Evolutionary conservation across 1,140 invertebrate species (phyloP).

Genomic region (Leptestheria dahalacensis): DNA sequence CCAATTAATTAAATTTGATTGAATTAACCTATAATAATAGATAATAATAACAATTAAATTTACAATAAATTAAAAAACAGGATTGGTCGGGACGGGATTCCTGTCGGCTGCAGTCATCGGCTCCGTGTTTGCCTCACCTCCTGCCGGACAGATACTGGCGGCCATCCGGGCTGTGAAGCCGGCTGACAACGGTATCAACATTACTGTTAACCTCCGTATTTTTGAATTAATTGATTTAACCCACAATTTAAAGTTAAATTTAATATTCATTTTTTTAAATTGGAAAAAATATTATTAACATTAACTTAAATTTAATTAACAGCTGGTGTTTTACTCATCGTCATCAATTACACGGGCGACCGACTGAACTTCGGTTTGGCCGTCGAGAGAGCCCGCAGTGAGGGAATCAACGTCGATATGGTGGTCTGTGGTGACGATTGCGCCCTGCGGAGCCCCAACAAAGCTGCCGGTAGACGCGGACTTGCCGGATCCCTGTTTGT

Average conservation of each 20-base stretch:
- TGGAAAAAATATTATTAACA: neutral
- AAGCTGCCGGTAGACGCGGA: conserved; percentile 48
- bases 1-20: conserved; percentile 1
- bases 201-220: too few relatives aligned
- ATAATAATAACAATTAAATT: conserved; percentile 5
- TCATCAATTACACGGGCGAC: conserved; percentile 79
- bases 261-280: neutral
- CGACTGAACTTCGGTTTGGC: conserved; percentile 72
- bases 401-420: conserved; percentile 43
- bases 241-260: conserved; percentile 5
- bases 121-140: conserved; percentile 62
- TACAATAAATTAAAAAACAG: too few relatives aligned
- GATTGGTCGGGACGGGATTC: conserved; percentile 62
- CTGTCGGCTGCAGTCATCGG: conserved; percentile 57
- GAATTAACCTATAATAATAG: too few relatives aligned
- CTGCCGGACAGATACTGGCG: conserved; percentile 46
- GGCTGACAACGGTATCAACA: conserved; percentile 34
- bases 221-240: conserved; percentile 3
- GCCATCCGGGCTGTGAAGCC: conserved; percentile 42
- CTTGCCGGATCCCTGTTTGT: conserved; percentile 56
- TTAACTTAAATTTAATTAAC: conserved; percentile 21
- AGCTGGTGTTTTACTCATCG: conserved; percentile 55
- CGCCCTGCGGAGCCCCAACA: conserved; percentile 36
- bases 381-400: conserved; percentile 47
- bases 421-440: conserved; percentile 58